Conservation (phyloP, 2,888 invertebrate genomes). For the Lottia scabra region DNA sequence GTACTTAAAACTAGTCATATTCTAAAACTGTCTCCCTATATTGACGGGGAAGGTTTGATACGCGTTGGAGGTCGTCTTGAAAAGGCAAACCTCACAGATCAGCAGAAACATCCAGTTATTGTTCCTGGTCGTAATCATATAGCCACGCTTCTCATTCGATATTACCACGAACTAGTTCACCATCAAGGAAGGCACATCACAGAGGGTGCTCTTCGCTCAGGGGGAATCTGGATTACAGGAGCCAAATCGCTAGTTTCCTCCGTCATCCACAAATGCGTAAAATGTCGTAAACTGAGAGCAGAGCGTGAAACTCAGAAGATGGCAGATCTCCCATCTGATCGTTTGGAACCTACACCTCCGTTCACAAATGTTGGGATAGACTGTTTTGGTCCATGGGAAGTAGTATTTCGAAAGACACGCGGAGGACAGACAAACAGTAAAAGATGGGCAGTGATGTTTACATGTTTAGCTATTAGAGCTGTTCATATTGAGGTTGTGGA, state of each 20-base stretch:
- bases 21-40: not conserved
- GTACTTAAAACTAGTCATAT: not conserved
- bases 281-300: constrained; percentile 26
- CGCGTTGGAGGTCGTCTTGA: not conserved
- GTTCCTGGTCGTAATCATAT: constrained; percentile 18
- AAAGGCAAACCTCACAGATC: not conserved
- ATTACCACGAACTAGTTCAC: constrained; percentile 24
- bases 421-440: constrained; percentile 31
- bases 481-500: constrained; percentile 40
- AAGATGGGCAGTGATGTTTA: constrained; percentile 35
- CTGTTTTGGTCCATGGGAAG: constrained; percentile 33
- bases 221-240: constrained; percentile 35
- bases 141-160: constrained; percentile 20
- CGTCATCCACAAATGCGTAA: constrained; percentile 24
- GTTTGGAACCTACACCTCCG: constrained; percentile 26
- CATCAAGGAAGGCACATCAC: constrained; percentile 37
- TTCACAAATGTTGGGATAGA: constrained; percentile 33
- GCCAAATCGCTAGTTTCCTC: constrained; percentile 22
- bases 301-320: constrained; percentile 24
- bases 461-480: constrained; percentile 31
- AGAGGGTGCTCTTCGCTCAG: constrained; percentile 25
- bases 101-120: not conserved
- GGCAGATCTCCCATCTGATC: constrained; percentile 29
- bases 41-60: not conserved
- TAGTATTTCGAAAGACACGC: constrained; percentile 28